Base-by-base conservation (phyloP, 2,888 invertebrate genomes). In the Tetanocera ferruginea region DNA sequence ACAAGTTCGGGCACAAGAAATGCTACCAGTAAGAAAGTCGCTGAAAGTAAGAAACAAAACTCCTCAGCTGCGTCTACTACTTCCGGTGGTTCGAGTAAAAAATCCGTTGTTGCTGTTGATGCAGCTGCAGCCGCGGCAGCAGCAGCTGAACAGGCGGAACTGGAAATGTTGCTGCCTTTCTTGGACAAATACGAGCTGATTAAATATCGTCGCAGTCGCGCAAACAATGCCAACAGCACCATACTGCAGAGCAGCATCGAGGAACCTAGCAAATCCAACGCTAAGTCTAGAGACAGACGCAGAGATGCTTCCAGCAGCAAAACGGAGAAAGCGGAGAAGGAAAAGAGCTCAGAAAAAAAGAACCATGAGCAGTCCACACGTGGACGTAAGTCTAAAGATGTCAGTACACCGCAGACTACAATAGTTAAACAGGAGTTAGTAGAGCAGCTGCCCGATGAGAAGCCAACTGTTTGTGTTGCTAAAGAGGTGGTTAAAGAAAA, bases 101-200 rank as follows among this genome's bases (percentile, higher is more conserved):
- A 73, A 55, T 9, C 60, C 1, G 73, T 3, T 17, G 51, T 70
- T 34, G 76, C 74, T 3, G 81, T 81, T 69, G 87, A 86, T 74
- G 80, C 85, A 3, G 83, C 86, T 23, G 85, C 85, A 0, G 86
- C 85, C 4, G 86, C 87, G 6, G 87, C 84, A 5, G 87, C 80
- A 55, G 82, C 85, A 9, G 85, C 87, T 4, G 85, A 86, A 64
- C 86, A 87, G 69, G 87, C 86, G 3, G 87, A 87, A 60, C 75
- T 86, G 43, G 88, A 88, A 75, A 85, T 87, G 91, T 78, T 89
- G 55, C 76, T 88, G 52, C 87, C 87, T 0, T 89, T 89, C 31
- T 83, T 89, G 86, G 93, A 93, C 83, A 93, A 93, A 85, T 93
- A 92, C 84, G 93, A 93, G 83, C 91, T 92, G 85, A 91, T 92